Percentiles rank a stretch among this genome's conserved stretches.
These are phyloP conservation scores for Drosophila nr. medialis DNA, from an alignment of 2,888 invertebrate species.

Conservation along the genomic window DNA sequence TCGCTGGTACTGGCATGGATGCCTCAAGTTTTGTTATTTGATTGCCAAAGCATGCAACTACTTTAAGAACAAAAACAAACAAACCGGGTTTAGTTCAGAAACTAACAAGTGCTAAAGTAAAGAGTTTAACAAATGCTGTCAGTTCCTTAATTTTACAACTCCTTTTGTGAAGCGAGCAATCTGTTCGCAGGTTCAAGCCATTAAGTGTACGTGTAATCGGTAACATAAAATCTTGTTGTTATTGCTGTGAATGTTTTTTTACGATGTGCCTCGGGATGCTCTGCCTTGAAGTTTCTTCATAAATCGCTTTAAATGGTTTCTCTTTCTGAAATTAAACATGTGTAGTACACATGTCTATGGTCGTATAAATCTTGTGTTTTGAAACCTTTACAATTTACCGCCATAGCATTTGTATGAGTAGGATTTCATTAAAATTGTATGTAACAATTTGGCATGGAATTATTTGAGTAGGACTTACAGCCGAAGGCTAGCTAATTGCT, in stretches of 20 bases:
- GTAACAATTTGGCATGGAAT: conserved; percentile 28
- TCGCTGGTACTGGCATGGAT: conserved; percentile 49
- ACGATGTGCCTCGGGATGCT: conserved; percentile 31
- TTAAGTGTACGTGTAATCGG: conserved; percentile 9
- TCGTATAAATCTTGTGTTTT: conserved; percentile 19
- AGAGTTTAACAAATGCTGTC: conserved; percentile 23
- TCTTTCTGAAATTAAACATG: conserved; percentile 60
- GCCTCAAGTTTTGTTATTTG: conserved; percentile 56
- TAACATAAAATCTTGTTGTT: conserved; percentile 13
- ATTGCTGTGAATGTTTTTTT: conserved; percentile 14
- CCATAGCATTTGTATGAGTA: conserved; percentile 24
- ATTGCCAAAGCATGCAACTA: conserved; percentile 46
- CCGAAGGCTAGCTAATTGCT: conserved; percentile 43
- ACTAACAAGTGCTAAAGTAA: conserved; percentile 26
- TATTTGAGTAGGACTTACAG: not conserved
- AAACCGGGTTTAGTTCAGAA: conserved; percentile 1
- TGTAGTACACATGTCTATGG: conserved; percentile 51
- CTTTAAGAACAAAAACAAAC: conserved; percentile 14
- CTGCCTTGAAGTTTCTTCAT: conserved; percentile 34
- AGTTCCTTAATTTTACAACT: conserved; percentile 32
- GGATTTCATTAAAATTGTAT: conserved; percentile 50
- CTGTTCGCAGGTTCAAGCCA: not conserved
- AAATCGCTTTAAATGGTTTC: conserved; percentile 61
- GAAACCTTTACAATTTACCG: conserved; percentile 29
- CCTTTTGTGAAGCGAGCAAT: not conserved